A percentile compares a stretch with the other conserved stretches of the same genome.
These are phyloP conservation scores for Ginglymostoma cirratum DNA, from an alignment of 2,113 vertebrate species.

Conservation along the genomic window DNA sequence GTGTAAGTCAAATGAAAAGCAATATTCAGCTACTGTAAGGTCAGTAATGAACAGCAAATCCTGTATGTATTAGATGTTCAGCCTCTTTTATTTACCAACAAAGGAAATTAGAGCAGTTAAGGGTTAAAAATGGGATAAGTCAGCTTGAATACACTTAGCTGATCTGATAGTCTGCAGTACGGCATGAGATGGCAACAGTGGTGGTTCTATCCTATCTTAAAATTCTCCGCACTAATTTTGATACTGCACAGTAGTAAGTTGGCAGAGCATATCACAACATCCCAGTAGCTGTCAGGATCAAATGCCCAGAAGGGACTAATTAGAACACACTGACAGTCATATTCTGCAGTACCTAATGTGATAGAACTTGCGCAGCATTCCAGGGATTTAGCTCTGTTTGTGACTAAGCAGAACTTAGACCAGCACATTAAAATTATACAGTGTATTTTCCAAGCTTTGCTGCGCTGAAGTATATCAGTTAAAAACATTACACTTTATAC, in stretches of 20 bases:
- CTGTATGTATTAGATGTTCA: not conserved
- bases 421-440: not conserved
- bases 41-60: not conserved
- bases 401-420: not conserved
- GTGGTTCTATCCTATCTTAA: not conserved
- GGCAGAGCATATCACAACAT: constrained; percentile 32
- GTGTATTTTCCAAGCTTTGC: not conserved
- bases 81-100: not conserved
- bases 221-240: constrained; percentile 25
- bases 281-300: constrained; percentile 25
- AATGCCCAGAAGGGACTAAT: constrained; percentile 33
- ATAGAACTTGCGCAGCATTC: not conserved
- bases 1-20: not conserved
- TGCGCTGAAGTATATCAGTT: not conserved
- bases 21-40: not conserved
- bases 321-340: constrained; percentile 7
- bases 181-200: constrained; percentile 18
- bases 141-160: not conserved
- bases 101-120: not conserved
- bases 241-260: constrained; percentile 5
- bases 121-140: not conserved
- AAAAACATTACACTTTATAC: not conserved
- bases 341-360: not conserved
- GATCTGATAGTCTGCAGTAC: not conserved
- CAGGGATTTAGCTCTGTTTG: constrained; percentile 1